These are phyloP conservation scores for Drosophila quasianomalipes DNA, from an alignment of 2,888 invertebrate species.

Conservation along the genomic window DNA sequence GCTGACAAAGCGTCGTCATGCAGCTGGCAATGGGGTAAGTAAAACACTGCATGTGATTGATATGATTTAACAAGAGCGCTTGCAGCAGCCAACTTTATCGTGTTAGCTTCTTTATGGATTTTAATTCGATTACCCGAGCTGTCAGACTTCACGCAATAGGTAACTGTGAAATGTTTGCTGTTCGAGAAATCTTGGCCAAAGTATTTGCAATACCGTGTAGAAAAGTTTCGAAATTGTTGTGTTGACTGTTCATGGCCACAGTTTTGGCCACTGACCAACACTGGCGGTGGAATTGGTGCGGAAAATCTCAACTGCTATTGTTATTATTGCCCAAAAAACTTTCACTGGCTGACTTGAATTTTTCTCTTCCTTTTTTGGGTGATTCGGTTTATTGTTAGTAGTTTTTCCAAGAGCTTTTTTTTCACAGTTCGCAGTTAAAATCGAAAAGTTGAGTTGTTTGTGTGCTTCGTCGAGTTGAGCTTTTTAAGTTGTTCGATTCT, in stretches of 20 bases:
- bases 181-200: conserved; percentile 38
- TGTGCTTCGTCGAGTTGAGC: conserved; percentile 11
- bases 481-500: conserved; percentile 23
- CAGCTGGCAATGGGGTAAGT: conserved; percentile 70
- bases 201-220: conserved; percentile 42
- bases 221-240: conserved; percentile 57
- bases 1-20: conserved; percentile 62
- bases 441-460: conserved; percentile 16
- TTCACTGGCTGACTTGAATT: conserved; percentile 43
- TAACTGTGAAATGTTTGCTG: conserved; percentile 33
- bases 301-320: not conserved
- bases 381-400: conserved; percentile 7
- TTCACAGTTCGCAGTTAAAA: conserved; percentile 24
- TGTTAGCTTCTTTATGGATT: conserved; percentile 66
- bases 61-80: conserved; percentile 44
- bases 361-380: not conserved
- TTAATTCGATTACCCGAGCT: conserved; percentile 59
- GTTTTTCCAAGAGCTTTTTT: conserved; percentile 23
- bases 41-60: conserved; percentile 72
- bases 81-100: conserved; percentile 31
- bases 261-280: conserved; percentile 32
- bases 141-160: conserved; percentile 33
- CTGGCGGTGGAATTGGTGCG: not conserved
- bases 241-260: conserved; percentile 46
- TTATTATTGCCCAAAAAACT: conserved; percentile 54